Conservation (phyloP, 1,140 invertebrate species). For the Drosophila kepulauana region DNA sequence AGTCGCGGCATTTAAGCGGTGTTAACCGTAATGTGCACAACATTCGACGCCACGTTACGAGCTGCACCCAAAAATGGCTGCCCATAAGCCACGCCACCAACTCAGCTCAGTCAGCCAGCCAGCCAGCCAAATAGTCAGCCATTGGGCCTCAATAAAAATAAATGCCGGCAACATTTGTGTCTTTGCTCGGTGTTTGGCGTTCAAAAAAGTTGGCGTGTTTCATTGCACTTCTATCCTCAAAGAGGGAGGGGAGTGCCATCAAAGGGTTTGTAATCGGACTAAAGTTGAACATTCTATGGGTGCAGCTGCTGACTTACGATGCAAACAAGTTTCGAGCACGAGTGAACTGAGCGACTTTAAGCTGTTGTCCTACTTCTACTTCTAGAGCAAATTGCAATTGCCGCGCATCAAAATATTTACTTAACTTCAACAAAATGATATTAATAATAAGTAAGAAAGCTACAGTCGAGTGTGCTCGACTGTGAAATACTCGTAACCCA, state of each 20-base stretch:
- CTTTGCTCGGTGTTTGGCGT: conserved; percentile 28
- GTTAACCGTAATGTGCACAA: conserved; percentile 78
- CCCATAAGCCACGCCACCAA: conserved; percentile 2
- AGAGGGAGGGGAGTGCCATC: background rate
- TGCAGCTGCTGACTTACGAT: conserved; percentile 57
- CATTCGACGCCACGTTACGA: conserved; percentile 63
- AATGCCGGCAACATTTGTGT: conserved; percentile 49
- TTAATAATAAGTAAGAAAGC: background rate
- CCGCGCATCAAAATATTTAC: background rate
- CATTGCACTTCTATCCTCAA: conserved; percentile 38
- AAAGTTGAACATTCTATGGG: conserved; percentile 17
- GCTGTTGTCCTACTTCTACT: conserved; percentile 21
- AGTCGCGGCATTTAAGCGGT: conserved; percentile 52
- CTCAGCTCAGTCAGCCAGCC: background rate
- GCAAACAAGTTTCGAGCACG: conserved; percentile 14
- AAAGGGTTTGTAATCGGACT: background rate
- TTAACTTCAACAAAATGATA: background rate
- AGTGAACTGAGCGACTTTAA: conserved; percentile 8
- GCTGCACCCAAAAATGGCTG: conserved; percentile 42
- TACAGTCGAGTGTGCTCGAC: no score
- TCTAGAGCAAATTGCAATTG: background rate
- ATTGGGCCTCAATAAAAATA: conserved; percentile 41
- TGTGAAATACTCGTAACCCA: no score
- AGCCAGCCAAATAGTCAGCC: background rate
- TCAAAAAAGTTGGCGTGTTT: conserved; percentile 49